Percentiles rank a stretch among this genome's conserved stretches.
phyloP scores from a whole-genome alignment of 2,113 vertebrate genomes.

The Colossoma macropomum region DNA sequence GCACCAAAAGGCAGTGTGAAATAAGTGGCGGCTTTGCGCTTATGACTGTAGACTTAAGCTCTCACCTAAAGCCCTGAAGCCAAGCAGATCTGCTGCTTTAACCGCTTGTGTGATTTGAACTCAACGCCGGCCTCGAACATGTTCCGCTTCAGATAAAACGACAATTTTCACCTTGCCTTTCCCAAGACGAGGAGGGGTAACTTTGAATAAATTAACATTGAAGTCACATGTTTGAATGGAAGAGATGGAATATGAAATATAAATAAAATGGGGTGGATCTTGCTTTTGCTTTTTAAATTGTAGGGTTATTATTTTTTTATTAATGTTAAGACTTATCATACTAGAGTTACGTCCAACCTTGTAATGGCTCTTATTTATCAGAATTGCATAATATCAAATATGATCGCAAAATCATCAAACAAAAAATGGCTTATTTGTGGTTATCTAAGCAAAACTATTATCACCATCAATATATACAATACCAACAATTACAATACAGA shows the following conservation, averaged over 20 bases:
- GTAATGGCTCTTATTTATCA: no score
- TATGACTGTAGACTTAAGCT: slow-evolving; percentile 30
- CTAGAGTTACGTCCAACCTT: no score
- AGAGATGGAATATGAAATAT: not conserved
- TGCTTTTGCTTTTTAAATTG: no score
- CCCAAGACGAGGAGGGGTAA: slow-evolving; percentile 12
- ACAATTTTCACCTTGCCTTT: slow-evolving; percentile 33
- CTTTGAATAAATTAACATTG: slow-evolving; percentile 27
- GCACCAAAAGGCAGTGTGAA: slow-evolving; percentile 21
- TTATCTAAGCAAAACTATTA: no score
- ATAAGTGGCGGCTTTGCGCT: slow-evolving; percentile 27
- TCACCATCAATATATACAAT: no score
- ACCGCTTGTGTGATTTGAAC: not conserved
- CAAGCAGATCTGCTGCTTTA: slow-evolving; percentile 24
- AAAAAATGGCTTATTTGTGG: no score
- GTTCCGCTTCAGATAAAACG: slow-evolving; percentile 24
- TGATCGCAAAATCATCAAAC: no score
- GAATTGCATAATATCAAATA: no score
- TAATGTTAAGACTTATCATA: no score
- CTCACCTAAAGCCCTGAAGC: slow-evolving; percentile 28
- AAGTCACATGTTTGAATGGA: not conserved
- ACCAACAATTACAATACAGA: no score
- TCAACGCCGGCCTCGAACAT: not conserved
- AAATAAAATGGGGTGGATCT: no score
- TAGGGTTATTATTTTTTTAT: no score